phyloP scores from a whole-genome alignment of 2,888 invertebrate genomes.

The Rotaria sp. region DNA sequence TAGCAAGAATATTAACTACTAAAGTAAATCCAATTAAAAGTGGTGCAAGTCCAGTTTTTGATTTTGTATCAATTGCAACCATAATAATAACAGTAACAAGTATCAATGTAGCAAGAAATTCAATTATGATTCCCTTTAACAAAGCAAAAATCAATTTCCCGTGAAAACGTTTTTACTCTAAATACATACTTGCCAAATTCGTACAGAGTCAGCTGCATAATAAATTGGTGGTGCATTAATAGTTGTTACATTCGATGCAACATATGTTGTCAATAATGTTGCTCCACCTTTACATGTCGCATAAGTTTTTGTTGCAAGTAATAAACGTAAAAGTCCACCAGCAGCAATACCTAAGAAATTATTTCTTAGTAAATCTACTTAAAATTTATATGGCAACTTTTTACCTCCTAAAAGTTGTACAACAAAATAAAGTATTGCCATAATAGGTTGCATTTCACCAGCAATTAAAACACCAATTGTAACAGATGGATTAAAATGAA shows the following conservation, averaged over 20 bases:
- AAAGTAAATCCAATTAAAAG: neutral
- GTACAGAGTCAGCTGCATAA: neutral
- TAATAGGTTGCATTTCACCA: neutral
- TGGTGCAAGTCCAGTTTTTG: constrained; percentile 20
- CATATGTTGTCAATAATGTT: neutral
- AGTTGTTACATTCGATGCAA: neutral
- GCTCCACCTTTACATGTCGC: neutral
- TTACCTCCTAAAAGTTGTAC: constrained; percentile 26
- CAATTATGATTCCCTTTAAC: neutral
- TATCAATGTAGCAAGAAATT: constrained; percentile 15
- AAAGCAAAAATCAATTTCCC: neutral
- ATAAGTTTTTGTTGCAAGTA: neutral
- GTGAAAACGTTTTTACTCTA: no score
- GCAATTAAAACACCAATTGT: constrained; percentile 11
- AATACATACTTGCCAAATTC: neutral
- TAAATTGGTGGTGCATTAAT: neutral
- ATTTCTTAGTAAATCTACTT: neutral
- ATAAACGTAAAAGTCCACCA: constrained; percentile 10
- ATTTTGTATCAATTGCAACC: constrained; percentile 17
- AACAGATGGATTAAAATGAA: constrained; percentile 18
- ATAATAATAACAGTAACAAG: neutral
- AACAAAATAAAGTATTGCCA: constrained; percentile 8
- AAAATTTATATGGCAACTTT: no score
- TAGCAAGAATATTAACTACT: neutral
- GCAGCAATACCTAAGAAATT: constrained; percentile 6